phyloP scores from a whole-genome alignment of 2,888 invertebrate species.

The Pocota personata region DNA sequence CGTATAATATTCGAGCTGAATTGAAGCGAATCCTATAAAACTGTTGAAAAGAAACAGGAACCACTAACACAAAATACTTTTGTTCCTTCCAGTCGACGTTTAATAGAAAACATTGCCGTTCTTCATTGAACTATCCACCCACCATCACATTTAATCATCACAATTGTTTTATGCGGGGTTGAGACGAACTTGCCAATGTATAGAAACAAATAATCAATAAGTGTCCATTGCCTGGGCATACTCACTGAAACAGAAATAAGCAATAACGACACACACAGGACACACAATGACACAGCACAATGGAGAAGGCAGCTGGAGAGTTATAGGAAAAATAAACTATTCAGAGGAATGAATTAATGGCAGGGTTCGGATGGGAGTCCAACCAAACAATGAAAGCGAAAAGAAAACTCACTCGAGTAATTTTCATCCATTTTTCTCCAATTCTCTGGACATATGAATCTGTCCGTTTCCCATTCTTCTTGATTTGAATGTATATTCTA shows the following conservation, averaged over 20 bases:
- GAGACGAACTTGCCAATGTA: constrained; percentile 8
- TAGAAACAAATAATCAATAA: constrained; percentile 55
- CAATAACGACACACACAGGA: constrained; percentile 51
- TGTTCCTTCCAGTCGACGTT: not conserved
- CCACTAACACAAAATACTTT: not conserved
- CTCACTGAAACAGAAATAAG: constrained; percentile 59
- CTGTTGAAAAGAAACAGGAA: not conserved
- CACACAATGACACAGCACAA: constrained; percentile 41
- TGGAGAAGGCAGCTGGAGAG: not conserved
- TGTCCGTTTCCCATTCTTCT: not conserved
- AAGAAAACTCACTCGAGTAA: constrained; percentile 30
- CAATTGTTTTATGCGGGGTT: constrained; percentile 21
- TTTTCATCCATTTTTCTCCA: constrained; percentile 28
- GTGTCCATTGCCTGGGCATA: constrained; percentile 44
- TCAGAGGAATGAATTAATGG: constrained; percentile 56
- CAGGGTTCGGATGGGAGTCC: constrained; percentile 5
- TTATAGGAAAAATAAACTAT: constrained; percentile 46
- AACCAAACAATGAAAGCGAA: not conserved
- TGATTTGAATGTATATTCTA: not conserved
- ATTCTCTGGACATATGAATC: constrained; percentile 20
- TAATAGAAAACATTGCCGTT: not conserved
- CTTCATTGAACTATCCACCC: constrained; percentile 13
- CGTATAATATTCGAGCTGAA: not conserved
- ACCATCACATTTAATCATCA: constrained; percentile 38
- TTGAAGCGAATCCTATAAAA: not conserved